Evolutionary conservation across 2,797 vertebrate species (phyloP).

Genomic region (Lagodon rhomboides): DNA sequence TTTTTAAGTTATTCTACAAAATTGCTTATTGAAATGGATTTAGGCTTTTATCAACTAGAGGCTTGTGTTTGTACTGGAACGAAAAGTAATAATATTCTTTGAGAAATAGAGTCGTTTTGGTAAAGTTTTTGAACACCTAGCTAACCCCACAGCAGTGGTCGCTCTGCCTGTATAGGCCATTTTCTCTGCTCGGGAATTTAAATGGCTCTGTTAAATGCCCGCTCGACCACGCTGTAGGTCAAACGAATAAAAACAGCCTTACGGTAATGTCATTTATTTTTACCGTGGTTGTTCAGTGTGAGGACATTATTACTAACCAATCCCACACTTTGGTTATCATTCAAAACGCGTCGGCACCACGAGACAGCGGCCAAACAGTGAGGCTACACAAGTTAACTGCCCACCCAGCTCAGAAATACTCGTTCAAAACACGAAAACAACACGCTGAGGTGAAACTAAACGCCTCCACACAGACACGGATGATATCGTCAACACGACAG

Average conservation of each 20-base stretch:
- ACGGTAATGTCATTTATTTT: neutral
- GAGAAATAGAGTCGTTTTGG: neutral
- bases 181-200: slow-evolving; percentile 71
- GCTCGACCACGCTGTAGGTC: slow-evolving; percentile 51
- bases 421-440: slow-evolving; percentile 25
- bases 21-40: neutral
- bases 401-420: slow-evolving; percentile 42
- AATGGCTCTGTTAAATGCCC: slow-evolving; percentile 75
- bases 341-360: slow-evolving; percentile 39
- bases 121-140: slow-evolving; percentile 53
- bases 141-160: slow-evolving; percentile 24
- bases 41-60: neutral
- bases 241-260: neutral
- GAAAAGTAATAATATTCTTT: neutral
- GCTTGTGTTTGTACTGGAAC: neutral
- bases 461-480: neutral
- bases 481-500: neutral
- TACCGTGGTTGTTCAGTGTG: neutral
- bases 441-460: neutral
- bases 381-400: slow-evolving; percentile 61
- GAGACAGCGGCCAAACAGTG: slow-evolving; percentile 55
- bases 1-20: neutral
- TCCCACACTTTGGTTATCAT: slow-evolving; percentile 4
- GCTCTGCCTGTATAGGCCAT: slow-evolving; percentile 58
- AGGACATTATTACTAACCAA: neutral